Base-by-base conservation (phyloP, 2,113 vertebrate genomes). In the Aldabrachelys gigantea region DNA sequence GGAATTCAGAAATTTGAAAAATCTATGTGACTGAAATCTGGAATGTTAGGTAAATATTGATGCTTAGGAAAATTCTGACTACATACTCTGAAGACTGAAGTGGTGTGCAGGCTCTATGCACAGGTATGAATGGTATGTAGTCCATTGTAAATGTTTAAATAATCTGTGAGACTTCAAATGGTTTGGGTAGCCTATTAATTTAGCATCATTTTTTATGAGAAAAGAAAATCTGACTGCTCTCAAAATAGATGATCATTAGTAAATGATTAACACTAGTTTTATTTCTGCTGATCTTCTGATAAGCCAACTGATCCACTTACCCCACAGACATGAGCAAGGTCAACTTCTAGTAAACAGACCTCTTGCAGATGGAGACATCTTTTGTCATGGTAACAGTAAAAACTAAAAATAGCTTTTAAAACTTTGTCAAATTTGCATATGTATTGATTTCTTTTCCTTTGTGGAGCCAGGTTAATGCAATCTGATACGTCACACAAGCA, bases 371-470 rank as follows among this genome's bases (percentile, higher is more conserved):
- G 92, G 93, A 87, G 85, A 62, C 41, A 76, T 89, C 91, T 96
- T 96, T 97, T 95, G 94, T 89, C 93, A 95, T 53, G 53, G 90
- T 92, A 96, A 97, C 94, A 90, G 91, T 95, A 96, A 97, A 84
- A 97, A 86, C 78, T 94, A 47, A 79, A 85, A 89, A 80, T 44
- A 95, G 96, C 69, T 97, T 96, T 94, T 85, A 97, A 97, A 90
- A 89, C 90, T 91, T 96, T 92, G 95, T 95, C 65, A 92, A 95
- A 96, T 96, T 96, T 97, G 89, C 89, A 91, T 91, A 89, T 27
- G 59, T 95, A 97, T 97, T 95, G 96, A 97, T 97, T 97, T 96
- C 84, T 94, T 95, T 96, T 88, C 91, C 96, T 96, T 94, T 96
- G 75, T 93, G 96, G 92, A 89, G n/a, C 88, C 96, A 96, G 93